phyloP scores from a whole-genome alignment of 2,113 vertebrate genomes.

The Addax nasomaculatus region DNA sequence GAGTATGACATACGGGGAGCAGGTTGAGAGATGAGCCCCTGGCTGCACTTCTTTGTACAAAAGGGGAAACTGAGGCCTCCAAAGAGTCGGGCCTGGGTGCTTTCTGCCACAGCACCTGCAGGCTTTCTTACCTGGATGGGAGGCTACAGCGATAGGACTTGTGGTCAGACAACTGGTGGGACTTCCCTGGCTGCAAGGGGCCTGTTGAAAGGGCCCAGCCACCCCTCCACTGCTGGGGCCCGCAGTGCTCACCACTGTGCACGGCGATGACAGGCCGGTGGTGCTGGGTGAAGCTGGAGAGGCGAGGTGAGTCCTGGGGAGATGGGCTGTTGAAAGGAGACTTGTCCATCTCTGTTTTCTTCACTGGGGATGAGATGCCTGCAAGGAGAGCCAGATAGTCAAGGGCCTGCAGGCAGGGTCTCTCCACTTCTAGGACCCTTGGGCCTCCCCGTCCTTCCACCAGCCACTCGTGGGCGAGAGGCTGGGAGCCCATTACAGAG shows the following conservation, averaged over 20 bases:
- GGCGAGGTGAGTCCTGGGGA: constrained; percentile 94
- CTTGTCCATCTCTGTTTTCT: constrained; percentile 96
- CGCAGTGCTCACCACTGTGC: constrained; percentile 90
- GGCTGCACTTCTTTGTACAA: no score
- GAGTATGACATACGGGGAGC: no score
- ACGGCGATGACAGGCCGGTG: constrained; percentile 98
- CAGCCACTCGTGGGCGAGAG: fast-evolving
- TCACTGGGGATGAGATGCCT: constrained; percentile 96
- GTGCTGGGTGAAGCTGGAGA: constrained; percentile 96
- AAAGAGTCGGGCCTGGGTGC: fast-evolving
- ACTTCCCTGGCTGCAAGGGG: fast-evolving
- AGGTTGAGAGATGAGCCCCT: neutral
- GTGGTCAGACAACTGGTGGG: fast-evolving
- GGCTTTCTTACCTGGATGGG: neutral
- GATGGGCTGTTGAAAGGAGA: constrained; percentile 92
- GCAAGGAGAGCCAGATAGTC: neutral
- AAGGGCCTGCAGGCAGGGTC: neutral
- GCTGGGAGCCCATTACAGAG: neutral
- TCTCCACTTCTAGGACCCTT: neutral
- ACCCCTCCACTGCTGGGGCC: fast-evolving
- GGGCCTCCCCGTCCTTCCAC: fast-evolving
- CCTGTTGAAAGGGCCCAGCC: fast-evolving
- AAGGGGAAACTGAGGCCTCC: neutral
- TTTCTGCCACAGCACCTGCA: fast-evolving
- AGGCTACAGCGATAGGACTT: neutral